phyloP scores from a whole-genome alignment of 1,140 invertebrate genomes.

The Helicorthomorpha holstii region DNA sequence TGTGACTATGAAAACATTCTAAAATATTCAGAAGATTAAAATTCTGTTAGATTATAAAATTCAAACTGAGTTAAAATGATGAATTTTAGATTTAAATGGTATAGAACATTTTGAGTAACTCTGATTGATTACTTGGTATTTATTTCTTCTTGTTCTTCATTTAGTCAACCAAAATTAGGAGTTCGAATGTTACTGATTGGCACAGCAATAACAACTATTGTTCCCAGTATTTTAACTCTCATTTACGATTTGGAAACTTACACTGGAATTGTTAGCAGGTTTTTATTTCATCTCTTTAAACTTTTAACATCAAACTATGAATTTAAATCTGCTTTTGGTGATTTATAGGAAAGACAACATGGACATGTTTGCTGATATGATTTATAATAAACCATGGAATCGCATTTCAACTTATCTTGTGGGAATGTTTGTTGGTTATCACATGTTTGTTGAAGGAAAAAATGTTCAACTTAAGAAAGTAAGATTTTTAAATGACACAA shows the following conservation, averaged over 20 bases:
- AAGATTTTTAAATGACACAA: neutral
- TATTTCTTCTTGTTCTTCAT: too few relatives aligned
- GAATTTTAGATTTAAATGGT: too few relatives aligned
- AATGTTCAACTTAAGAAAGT: neutral
- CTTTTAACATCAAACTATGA: neutral
- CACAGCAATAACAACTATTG: neutral
- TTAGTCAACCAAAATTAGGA: neutral
- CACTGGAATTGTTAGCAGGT: neutral
- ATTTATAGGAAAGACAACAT: neutral
- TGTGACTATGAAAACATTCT: too few relatives aligned
- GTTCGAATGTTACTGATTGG: neutral
- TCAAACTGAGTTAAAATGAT: too few relatives aligned
- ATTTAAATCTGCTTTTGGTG: neutral
- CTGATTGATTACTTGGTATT: too few relatives aligned
- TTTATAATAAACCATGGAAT: neutral
- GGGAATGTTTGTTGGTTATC: neutral
- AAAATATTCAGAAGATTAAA: too few relatives aligned
- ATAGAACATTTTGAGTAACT: too few relatives aligned
- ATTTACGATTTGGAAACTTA: neutral
- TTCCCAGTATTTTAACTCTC: neutral
- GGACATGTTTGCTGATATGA: neutral
- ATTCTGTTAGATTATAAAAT: too few relatives aligned
- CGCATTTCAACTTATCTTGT: neutral
- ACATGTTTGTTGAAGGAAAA: neutral
- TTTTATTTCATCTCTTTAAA: neutral